Evolutionary conservation across 53 echinoderm and acorn worm species (phyloP), one percentile per base, ranked within the genome.

Genomic region (Holothuria scabra): DNA sequence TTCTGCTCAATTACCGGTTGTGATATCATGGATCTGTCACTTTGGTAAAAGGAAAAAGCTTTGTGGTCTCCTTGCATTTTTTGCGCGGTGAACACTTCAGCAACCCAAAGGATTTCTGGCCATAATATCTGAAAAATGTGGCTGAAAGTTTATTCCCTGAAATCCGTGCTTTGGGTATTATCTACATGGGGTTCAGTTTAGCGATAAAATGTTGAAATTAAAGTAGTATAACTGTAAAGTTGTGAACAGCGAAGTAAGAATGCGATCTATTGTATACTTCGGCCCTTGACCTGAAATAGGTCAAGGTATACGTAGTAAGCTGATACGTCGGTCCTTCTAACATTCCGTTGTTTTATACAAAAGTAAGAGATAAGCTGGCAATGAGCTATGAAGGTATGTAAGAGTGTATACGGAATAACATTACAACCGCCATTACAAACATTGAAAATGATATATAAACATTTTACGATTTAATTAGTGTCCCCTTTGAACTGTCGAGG

Each of bases 391-490:
- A 52, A 52, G 18, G 18, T 2, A 16, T 14, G 52, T 16, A 18
- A 16, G 52, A 52, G 14, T 16, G 14, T 52, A 18, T 3, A 52
- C 67, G 7, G 35, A 67, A 67, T 67, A n/a, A 34, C 28, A 67
- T 29, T 12, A 30, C 31, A 67, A 25, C 25, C 25, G 26, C 32
- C 67, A 28, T 37, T 26, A 67, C 30, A 67, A 29, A 67, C 28
- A 67, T 67, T 8, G 35, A 52, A 52, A 52, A 34, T 37, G 33
- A 26, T 34, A 29, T 34, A 30, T 67, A 67, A 35, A 67, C 34
- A 67, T 67, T 67, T 67, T 67, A 67, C 35, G 67, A 67, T 67
- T 32, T 35, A 67, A 67, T 67, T 67, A 67, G 67, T n/a, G 35
- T 37, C 67, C 33, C 67, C 67, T 52, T 52, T 52, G 52, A 52